A percentile compares a stretch with the other conserved stretches of the same genome.
phyloP scores from a whole-genome alignment of 2,888 invertebrate genomes.

The Coenonympha arcania region DNA sequence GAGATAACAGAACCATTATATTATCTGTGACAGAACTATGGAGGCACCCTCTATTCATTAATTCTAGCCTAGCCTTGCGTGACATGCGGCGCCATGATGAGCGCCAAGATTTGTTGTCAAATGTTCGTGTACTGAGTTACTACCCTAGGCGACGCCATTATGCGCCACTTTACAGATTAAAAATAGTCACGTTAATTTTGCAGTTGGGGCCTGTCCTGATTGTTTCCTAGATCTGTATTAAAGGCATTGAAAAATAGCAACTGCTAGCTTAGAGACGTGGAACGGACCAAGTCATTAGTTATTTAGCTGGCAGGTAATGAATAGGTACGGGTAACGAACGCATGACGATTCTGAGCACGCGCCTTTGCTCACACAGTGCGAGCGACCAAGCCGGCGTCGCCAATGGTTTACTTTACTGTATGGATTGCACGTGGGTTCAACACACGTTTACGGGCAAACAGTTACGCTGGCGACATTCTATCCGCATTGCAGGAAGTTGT shows the following conservation, averaged over 20 bases:
- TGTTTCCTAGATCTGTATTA: not conserved
- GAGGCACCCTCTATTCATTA: too few species aligned
- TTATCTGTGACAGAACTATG: too few species aligned
- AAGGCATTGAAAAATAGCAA: conserved; percentile 48
- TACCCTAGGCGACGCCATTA: too few species aligned
- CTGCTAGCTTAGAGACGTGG: conserved; percentile 48
- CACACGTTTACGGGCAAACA: conserved; percentile 42
- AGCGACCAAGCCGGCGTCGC: conserved; percentile 24
- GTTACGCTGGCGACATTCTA: conserved; percentile 42
- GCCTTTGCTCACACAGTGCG: conserved; percentile 38
- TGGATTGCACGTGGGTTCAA: conserved; percentile 42
- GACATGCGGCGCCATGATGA: too few species aligned
- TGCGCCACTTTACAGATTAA: too few species aligned
- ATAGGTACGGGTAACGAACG: conserved; percentile 64
- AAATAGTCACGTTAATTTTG: too few species aligned
- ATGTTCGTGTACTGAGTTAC: too few species aligned
- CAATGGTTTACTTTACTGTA: conserved; percentile 42
- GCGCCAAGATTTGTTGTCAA: too few species aligned
- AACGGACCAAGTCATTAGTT: conserved; percentile 59
- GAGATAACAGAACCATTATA: too few species aligned
- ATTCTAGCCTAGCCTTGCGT: too few species aligned
- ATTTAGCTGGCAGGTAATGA: conserved; percentile 62
- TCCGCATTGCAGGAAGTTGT: conserved; percentile 30
- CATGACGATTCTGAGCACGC: conserved; percentile 65
- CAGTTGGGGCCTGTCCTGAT: too few species aligned